Percentiles rank a stretch among this genome's conserved stretches.
Conservation (phyloP, 1,140 invertebrate genomes). For the Macrostomum lignano region DNA sequence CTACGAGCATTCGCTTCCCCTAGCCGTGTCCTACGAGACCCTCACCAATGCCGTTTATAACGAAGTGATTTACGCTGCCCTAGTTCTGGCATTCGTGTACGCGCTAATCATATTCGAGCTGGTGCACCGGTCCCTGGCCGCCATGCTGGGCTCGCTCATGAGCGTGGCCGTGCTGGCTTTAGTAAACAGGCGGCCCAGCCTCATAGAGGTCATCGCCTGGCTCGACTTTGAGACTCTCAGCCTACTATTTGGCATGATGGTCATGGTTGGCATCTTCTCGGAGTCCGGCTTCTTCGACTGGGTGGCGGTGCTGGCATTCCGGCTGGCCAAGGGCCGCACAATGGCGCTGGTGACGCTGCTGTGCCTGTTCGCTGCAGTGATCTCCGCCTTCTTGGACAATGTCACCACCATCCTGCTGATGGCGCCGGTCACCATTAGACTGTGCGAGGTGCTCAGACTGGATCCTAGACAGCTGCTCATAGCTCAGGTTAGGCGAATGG, state of each 20-base stretch:
- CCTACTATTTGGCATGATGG: conserved; percentile 65
- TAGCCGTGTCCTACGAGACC: no score
- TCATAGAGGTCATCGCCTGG: conserved; percentile 48
- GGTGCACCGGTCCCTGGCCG: conserved; percentile 45
- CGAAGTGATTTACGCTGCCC: conserved; percentile 41
- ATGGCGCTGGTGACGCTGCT: conserved; percentile 53
- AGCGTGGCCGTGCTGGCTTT: conserved; percentile 43
- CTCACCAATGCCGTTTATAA: conserved; percentile 15
- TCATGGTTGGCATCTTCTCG: conserved; percentile 50
- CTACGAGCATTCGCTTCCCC: no score
- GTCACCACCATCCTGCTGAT: conserved; percentile 58
- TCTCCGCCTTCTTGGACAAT: conserved; percentile 59
- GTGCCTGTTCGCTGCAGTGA: conserved; percentile 45
- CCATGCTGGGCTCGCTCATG: conserved; percentile 45
- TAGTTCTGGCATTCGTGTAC: conserved; percentile 44
- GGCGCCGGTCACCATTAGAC: conserved; percentile 55
- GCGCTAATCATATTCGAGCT: conserved; percentile 52
- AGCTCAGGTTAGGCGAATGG: no score
- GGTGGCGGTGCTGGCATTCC: conserved; percentile 38
- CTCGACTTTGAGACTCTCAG: conserved; percentile 57
- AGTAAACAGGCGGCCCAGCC: conserved; percentile 40
- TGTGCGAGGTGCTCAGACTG: conserved; percentile 58
- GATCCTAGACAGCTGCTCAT: conserved; percentile 38
- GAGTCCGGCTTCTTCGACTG: conserved; percentile 64
- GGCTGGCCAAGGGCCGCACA: conserved; percentile 42